phyloP scores from a whole-genome alignment of 2,113 vertebrate genomes.

The Eonycteris spelaea region DNA sequence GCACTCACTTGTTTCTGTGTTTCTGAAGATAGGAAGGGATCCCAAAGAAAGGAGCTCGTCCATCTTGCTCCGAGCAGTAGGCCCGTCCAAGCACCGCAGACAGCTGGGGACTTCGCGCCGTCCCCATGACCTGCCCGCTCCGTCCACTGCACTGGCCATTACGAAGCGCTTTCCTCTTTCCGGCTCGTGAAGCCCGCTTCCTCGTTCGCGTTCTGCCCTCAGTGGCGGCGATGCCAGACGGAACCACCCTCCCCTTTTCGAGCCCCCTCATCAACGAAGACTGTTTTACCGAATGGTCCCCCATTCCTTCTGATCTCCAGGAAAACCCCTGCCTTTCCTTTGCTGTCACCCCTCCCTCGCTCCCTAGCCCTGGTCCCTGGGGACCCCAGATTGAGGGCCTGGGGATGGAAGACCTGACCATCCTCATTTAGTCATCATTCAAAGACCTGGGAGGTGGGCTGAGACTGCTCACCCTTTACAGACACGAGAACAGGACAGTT shows the following conservation, averaged over 20 bases:
- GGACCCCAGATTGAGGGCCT: not conserved
- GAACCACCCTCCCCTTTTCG: rapidly evolving
- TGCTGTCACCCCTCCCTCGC: too few relatives aligned
- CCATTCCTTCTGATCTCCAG: not conserved
- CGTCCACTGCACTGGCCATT: not conserved
- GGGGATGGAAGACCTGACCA: not conserved
- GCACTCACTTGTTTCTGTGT: rapidly evolving
- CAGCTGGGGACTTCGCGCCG: not conserved
- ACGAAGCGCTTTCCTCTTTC: not conserved
- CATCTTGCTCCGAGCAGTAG: not conserved
- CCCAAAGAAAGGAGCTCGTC: not conserved
- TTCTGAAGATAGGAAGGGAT: not conserved
- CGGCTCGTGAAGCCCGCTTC: not conserved
- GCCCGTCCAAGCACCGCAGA: rapidly evolving
- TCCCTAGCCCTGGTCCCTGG: not conserved
- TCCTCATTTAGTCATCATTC: not conserved
- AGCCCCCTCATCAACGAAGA: not conserved
- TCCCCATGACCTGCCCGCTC: not conserved
- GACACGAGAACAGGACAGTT: not conserved
- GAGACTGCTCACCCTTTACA: not conserved
- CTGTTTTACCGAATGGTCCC: too few relatives aligned
- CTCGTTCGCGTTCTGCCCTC: not conserved
- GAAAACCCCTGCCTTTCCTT: not conserved
- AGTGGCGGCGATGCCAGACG: too few relatives aligned
- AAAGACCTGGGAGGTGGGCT: not conserved